Evolutionary conservation across 2,888 invertebrate species (phyloP).

Genomic region (Copidosoma aretas): DNA sequence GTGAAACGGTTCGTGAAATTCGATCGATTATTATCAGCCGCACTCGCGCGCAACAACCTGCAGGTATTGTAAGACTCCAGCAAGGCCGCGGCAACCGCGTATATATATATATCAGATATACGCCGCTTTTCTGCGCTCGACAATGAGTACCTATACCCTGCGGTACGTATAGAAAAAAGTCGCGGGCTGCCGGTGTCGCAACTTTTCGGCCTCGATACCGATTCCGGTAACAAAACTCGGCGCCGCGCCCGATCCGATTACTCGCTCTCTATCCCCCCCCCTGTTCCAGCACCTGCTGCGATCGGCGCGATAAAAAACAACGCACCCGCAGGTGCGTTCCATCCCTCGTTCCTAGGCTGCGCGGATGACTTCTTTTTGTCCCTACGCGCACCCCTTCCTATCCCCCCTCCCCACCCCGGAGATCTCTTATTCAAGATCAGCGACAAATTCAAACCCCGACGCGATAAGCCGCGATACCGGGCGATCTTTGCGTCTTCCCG

Average conservation of each 20-base stretch:
- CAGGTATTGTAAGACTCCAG: neutral
- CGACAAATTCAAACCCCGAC: no score
- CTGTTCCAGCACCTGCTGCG: neutral
- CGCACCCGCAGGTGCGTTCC: no score
- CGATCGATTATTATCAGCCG: conserved; percentile 34
- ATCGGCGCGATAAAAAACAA: neutral
- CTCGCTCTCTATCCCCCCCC: conserved; percentile 12
- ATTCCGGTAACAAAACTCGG: conserved; percentile 26
- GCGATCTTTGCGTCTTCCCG: no score
- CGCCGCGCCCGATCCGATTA: conserved; percentile 12
- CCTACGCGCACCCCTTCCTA: no score
- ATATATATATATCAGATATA: conserved; percentile 16
- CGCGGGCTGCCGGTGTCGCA: conserved; percentile 7
- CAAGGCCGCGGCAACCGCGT: conserved; percentile 32
- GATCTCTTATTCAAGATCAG: no score
- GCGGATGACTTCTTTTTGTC: no score
- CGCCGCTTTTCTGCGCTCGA: neutral
- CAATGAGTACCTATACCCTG: no score
- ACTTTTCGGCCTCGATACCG: conserved; percentile 35
- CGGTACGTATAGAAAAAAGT: conserved; percentile 2
- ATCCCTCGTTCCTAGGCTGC: no score
- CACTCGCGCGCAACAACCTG: conserved; percentile 5
- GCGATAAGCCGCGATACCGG: no score
- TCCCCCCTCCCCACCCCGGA: no score
- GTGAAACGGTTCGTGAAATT: conserved; percentile 41